Percentiles rank a stretch among this genome's conserved stretches.
Evolutionary conservation across 2,888 invertebrate species (phyloP).

Genomic region (Tetramorium bicarinatum): DNA sequence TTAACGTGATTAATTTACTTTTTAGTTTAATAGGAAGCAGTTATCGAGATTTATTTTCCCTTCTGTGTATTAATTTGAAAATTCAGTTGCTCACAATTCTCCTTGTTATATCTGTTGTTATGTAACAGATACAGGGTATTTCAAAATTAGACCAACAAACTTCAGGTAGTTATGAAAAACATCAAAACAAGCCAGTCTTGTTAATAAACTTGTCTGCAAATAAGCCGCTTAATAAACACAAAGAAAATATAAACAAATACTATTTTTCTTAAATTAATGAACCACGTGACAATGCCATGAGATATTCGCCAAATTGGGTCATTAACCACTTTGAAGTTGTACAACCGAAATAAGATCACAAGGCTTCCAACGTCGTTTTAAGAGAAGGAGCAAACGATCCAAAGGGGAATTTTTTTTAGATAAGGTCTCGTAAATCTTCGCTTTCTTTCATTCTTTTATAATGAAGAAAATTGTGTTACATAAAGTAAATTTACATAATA

Average conservation of each 20-base stretch:
- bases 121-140: no score
- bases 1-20: neutral
- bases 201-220: no score
- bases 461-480: neutral
- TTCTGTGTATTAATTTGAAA: neutral
- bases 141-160: no score
- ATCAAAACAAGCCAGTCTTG: no score
- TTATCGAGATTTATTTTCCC: neutral
- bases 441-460: constrained; percentile 33
- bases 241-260: constrained; percentile 5
- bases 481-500: constrained; percentile 22
- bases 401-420: constrained; percentile 17
- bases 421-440: constrained; percentile 27
- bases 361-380: constrained; percentile 34
- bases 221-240: neutral
- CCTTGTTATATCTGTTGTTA: neutral
- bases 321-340: constrained; percentile 55
- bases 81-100: neutral
- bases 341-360: constrained; percentile 45
- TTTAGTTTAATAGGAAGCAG: neutral
- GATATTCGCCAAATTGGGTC: constrained; percentile 42
- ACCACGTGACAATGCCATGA: constrained; percentile 29
- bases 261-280: constrained; percentile 25
- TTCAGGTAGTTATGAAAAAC: no score
- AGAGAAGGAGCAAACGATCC: constrained; percentile 31